A percentile compares a stretch with the other conserved stretches of the same genome.
phyloP scores from a whole-genome alignment of 2,797 vertebrate genomes.

The Amblyraja radiata region DNA sequence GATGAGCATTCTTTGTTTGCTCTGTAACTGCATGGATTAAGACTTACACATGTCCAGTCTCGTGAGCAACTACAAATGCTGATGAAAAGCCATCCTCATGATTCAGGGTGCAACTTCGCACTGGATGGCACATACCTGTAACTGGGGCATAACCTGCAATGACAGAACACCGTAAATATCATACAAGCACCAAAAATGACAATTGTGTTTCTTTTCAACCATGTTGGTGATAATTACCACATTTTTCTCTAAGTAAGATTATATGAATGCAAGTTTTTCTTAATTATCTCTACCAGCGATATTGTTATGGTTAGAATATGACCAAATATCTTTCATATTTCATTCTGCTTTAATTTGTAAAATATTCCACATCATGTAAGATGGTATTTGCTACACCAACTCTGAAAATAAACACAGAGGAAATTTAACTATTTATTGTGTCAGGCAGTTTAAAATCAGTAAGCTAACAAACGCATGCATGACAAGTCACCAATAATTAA shows the following conservation, averaged over 20 bases:
- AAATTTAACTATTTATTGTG: no score
- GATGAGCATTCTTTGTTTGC: not conserved
- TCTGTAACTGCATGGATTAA: not conserved
- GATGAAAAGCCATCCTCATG: conserved; percentile 97
- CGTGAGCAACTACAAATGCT: conserved; percentile 93
- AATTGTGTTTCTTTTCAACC: not conserved
- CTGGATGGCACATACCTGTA: conserved; percentile 95
- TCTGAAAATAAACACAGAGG: not conserved
- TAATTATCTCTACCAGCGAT: not conserved
- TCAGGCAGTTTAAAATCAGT: not conserved
- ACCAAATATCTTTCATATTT: not conserved
- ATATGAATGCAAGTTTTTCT: no score
- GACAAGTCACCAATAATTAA: not conserved
- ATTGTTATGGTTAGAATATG: not conserved
- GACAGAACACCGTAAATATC: conserved; percentile 24
- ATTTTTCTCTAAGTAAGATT: not conserved
- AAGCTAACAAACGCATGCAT: not conserved
- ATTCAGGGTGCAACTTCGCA: conserved; percentile 94
- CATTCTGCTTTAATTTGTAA: not conserved
- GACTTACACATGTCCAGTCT: conserved; percentile 98
- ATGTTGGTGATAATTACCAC: not conserved
- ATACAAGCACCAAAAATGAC: not conserved
- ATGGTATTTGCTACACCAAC: not conserved
- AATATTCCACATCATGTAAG: not conserved
- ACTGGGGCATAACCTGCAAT: conserved; percentile 86